Conservation (phyloP, 2,797 vertebrate species). For the Meriones psammophilus region DNA sequence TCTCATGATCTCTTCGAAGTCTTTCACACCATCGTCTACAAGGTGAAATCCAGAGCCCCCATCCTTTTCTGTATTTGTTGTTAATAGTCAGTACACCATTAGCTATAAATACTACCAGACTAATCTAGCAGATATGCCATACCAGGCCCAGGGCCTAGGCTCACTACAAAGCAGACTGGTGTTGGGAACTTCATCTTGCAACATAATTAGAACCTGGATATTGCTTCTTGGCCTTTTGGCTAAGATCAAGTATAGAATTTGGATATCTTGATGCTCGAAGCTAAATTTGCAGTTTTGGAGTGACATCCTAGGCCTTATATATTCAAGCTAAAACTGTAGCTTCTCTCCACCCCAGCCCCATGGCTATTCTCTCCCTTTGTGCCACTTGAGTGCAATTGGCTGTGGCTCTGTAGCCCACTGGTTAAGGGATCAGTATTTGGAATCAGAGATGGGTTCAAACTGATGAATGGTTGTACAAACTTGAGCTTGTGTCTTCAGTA, state of each 20-base stretch:
- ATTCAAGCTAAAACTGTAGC: not conserved
- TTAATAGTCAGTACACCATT: not conserved
- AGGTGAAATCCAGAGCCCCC: not conserved
- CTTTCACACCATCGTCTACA: not conserved
- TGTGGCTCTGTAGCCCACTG: not conserved
- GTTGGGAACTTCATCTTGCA: not conserved
- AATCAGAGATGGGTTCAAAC: not conserved
- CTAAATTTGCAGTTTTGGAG: not conserved
- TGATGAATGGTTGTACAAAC: not conserved
- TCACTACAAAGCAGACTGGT: not conserved
- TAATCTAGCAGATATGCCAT: not conserved
- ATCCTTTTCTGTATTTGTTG: not conserved
- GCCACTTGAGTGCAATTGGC: not conserved
- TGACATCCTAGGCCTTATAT: not conserved
- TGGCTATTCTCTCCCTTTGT: not conserved
- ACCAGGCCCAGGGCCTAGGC: not conserved
- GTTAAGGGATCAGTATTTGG: not conserved
- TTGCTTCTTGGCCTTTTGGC: too few relatives aligned
- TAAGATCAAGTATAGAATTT: not conserved
- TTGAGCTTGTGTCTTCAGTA: constrained; percentile 24
- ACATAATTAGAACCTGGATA: not conserved
- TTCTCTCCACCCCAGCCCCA: not conserved
- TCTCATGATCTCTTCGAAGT: not conserved
- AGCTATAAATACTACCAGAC: not conserved
- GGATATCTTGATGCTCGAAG: not conserved